Percentiles rank a stretch among this genome's conserved stretches.
These are phyloP conservation scores for Mythimna pallens DNA, from an alignment of 2,888 invertebrate species.

Conservation along the genomic window DNA sequence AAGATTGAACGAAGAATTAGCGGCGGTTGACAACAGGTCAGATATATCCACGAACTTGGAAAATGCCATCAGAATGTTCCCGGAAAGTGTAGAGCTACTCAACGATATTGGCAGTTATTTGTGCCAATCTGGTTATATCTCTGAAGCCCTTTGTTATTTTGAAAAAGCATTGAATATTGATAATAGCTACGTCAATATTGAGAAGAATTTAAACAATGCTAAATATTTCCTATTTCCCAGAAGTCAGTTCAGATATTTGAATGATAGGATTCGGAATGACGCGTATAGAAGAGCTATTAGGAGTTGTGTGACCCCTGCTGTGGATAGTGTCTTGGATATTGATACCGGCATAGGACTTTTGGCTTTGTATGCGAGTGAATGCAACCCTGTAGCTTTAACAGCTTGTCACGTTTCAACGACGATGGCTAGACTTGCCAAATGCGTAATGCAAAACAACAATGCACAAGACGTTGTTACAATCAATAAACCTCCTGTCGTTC, in stretches of 20 bases:
- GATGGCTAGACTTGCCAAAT: conserved; percentile 43
- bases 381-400: conserved; percentile 77
- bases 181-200: conserved; percentile 79
- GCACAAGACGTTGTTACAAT: conserved; percentile 35
- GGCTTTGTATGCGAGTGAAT: conserved; percentile 90
- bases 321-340: conserved; percentile 54
- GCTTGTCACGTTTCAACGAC: conserved; percentile 44
- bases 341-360: conserved; percentile 79
- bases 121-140: conserved; percentile 76
- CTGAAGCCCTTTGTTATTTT: conserved; percentile 87
- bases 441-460: conserved; percentile 46
- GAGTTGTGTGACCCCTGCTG: conserved; percentile 27
- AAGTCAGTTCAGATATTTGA: conserved; percentile 36
- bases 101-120: conserved; percentile 50
- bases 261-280: conserved; percentile 50
- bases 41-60: conserved; percentile 51
- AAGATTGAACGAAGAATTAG: conserved; percentile 43
- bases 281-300: conserved; percentile 56
- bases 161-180: conserved; percentile 84
- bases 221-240: conserved; percentile 45
- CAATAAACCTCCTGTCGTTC: conserved; percentile 28
- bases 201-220: conserved; percentile 55
- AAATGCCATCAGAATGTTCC: conserved; percentile 39
- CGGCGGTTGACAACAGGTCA: conserved; percentile 14
- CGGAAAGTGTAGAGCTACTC: conserved; percentile 32